Percentiles rank a stretch among this genome's conserved stretches.
These are phyloP conservation scores for Ascaphus truei DNA, from an alignment of 2,113 vertebrate genomes.

Conservation along the genomic window DNA sequence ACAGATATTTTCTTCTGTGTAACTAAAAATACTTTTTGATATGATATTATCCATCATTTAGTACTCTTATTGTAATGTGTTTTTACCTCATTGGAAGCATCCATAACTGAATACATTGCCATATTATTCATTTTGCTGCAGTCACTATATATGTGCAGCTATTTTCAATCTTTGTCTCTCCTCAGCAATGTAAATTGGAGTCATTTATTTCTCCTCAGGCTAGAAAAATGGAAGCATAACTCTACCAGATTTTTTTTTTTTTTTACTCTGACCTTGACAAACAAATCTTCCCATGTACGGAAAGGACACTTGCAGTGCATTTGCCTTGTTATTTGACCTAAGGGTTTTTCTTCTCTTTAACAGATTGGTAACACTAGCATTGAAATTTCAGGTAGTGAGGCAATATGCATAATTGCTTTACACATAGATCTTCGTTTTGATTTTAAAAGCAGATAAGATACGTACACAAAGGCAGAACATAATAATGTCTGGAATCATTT, in stretches of 20 bases:
- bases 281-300: neutral
- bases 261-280: slow-evolving; percentile 20
- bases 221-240: neutral
- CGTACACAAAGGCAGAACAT: too few relatives aligned
- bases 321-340: slow-evolving; percentile 4
- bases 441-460: too few relatives aligned
- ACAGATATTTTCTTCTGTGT: too few relatives aligned
- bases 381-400: neutral
- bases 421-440: too few relatives aligned
- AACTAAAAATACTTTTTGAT: too few relatives aligned
- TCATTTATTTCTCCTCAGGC: slow-evolving; percentile 16
- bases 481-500: too few relatives aligned
- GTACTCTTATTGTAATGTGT: neutral
- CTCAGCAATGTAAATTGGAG: slow-evolving; percentile 10
- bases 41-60: neutral
- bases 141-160: neutral
- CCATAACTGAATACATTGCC: neutral
- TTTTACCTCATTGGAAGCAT: neutral
- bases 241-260: neutral
- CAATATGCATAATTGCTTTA: neutral
- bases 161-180: slow-evolving; percentile 6
- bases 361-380: neutral
- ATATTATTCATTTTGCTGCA: neutral
- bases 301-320: neutral
- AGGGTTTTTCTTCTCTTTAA: neutral